These are phyloP conservation scores for Torymus texanus DNA, from an alignment of 2,888 invertebrate genomes.

Conservation along the genomic window DNA sequence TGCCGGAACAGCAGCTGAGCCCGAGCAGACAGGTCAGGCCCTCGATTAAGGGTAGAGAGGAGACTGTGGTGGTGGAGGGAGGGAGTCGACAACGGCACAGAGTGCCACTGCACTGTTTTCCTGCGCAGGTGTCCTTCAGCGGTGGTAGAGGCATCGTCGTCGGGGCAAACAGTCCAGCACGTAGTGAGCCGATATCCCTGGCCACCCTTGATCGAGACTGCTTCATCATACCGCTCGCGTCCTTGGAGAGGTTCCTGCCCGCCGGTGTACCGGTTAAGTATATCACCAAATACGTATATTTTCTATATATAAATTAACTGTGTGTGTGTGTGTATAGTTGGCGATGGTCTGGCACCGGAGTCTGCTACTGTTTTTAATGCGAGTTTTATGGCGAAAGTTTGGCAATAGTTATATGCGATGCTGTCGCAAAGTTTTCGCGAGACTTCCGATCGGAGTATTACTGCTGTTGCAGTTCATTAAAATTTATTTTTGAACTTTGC, in stretches of 20 bases:
- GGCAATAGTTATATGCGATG: too few relatives aligned
- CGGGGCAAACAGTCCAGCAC: slow-evolving; percentile 71
- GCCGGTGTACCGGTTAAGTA: slow-evolving; percentile 87
- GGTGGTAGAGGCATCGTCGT: slow-evolving; percentile 71
- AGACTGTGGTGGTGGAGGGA: slow-evolving; percentile 11
- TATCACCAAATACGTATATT: not conserved
- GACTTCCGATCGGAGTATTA: too few relatives aligned
- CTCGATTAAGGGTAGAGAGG: not conserved
- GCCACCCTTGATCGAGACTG: slow-evolving; percentile 92
- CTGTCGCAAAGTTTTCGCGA: too few relatives aligned
- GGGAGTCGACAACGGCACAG: slow-evolving; percentile 59
- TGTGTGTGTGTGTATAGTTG: too few relatives aligned
- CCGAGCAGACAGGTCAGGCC: too few relatives aligned
- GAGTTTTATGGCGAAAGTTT: not conserved
- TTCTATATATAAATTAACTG: too few relatives aligned
- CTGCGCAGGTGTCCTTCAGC: slow-evolving; percentile 73
- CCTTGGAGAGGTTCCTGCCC: slow-evolving; percentile 90
- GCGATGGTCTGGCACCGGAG: not conserved
- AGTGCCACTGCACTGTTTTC: too few relatives aligned
- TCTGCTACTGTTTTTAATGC: not conserved
- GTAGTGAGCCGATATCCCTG: slow-evolving; percentile 85
- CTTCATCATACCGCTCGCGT: slow-evolving; percentile 94
- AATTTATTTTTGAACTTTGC: too few relatives aligned
- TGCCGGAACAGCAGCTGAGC: too few relatives aligned
- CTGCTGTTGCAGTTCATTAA: too few relatives aligned